phyloP scores from a whole-genome alignment of 1,140 invertebrate genomes.

The Streblospio benedicti region DNA sequence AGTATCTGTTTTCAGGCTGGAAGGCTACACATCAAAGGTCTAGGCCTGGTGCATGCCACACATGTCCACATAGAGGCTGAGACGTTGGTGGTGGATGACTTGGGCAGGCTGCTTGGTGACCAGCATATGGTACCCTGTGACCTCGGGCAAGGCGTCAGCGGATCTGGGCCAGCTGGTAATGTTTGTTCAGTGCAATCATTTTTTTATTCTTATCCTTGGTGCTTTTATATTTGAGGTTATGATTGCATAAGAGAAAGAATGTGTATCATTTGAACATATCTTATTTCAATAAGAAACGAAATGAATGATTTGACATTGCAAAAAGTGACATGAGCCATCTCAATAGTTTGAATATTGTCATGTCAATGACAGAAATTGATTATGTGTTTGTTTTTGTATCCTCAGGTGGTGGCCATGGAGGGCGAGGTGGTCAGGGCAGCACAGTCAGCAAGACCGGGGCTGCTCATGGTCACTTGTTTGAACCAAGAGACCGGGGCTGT shows the following conservation, averaged over 20 bases:
- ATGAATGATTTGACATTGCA: too few relatives aligned
- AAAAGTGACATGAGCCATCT: too few relatives aligned
- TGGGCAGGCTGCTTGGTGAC: conserved; percentile 28
- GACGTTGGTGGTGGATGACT: conserved; percentile 27
- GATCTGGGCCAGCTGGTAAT: conserved; percentile 23
- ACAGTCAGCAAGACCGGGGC: conserved; percentile 18
- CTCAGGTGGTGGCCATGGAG: conserved; percentile 33
- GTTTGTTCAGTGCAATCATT: too few relatives aligned
- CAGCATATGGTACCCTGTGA: conserved; percentile 23
- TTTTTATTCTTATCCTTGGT: too few relatives aligned
- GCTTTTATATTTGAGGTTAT: too few relatives aligned
- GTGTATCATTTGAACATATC: too few relatives aligned
- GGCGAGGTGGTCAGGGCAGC: conserved; percentile 25
- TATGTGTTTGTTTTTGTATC: too few relatives aligned
- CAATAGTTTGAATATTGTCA: too few relatives aligned
- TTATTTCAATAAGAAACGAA: too few relatives aligned
- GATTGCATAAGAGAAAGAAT: too few relatives aligned
- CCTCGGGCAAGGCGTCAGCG: conserved; percentile 20
- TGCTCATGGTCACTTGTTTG: conserved; percentile 26
- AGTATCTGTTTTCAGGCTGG: conserved; percentile 26
- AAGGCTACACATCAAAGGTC: conserved; percentile 25
- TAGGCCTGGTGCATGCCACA: conserved; percentile 26
- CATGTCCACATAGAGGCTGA: conserved; percentile 24
- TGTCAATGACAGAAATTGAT: too few relatives aligned
- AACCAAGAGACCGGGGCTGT: conserved; percentile 26